Percentiles rank a stretch among this genome's conserved stretches.
Evolutionary conservation across 35 echinoderm and acorn worm species (phyloP).

Genomic region (Anneissia japonica): DNA sequence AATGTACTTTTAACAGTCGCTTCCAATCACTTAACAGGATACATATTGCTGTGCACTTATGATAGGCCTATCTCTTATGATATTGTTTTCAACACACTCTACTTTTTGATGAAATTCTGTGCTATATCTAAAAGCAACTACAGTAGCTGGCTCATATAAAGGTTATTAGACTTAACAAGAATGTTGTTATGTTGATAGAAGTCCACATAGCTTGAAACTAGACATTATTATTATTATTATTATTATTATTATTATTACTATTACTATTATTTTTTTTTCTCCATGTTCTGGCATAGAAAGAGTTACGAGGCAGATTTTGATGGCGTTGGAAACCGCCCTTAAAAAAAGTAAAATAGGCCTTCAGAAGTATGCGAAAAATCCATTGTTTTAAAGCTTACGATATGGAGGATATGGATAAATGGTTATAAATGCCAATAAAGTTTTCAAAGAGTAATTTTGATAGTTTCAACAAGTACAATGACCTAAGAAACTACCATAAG

Average conservation of each 20-base stretch:
- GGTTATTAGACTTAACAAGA: no score
- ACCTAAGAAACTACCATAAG: no score
- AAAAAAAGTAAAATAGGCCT: neutral
- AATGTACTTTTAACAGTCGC: neutral
- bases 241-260: no score
- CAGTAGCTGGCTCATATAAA: neutral
- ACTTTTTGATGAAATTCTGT: neutral
- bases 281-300: neutral
- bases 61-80: neutral
- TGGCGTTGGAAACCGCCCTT: neutral
- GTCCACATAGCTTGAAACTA: no score
- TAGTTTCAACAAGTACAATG: neutral
- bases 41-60: neutral
- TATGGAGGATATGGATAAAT: neutral
- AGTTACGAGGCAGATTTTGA: neutral
- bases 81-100: neutral
- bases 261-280: neutral
- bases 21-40: neutral
- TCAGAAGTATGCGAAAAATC: neutral
- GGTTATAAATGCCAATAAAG: neutral
- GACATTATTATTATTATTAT: no score
- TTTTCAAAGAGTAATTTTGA: neutral
- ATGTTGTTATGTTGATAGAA: no score
- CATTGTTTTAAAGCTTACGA: neutral
- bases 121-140: neutral